Evolutionary conservation across 2,888 invertebrate species (phyloP).

Genomic region (Xanthorhoe spadicearia): DNA sequence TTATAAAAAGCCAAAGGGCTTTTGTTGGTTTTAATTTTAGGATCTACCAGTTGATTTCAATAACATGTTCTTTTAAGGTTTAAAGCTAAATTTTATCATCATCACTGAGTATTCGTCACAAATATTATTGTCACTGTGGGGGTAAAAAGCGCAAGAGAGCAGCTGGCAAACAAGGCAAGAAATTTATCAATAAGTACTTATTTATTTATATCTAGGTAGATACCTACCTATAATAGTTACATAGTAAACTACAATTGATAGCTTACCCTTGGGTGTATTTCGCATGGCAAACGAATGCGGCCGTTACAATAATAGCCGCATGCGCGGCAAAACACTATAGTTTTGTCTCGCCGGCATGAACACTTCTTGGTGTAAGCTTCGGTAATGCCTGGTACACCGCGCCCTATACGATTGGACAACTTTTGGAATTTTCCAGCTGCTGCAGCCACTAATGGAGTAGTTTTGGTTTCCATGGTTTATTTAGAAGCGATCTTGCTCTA

Average conservation of each 20-base stretch:
- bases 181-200: too few species aligned
- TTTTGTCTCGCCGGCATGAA: slow-evolving; percentile 71
- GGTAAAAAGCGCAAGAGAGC: too few species aligned
- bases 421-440: slow-evolving; percentile 66
- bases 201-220: too few species aligned
- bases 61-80: too few species aligned
- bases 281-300: slow-evolving; percentile 73
- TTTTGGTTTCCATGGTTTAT: slow-evolving; percentile 52
- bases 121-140: too few species aligned
- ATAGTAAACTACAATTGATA: neutral
- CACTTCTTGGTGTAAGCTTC: slow-evolving; percentile 64
- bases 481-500: neutral
- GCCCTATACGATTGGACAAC: slow-evolving; percentile 61
- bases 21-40: too few species aligned
- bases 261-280: slow-evolving; percentile 74
- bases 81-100: too few species aligned
- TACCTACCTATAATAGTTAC: too few species aligned
- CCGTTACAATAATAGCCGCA: slow-evolving; percentile 78
- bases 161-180: too few species aligned
- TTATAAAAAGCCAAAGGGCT: too few species aligned
- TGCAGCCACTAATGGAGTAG: slow-evolving; percentile 72
- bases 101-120: too few species aligned
- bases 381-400: slow-evolving; percentile 70
- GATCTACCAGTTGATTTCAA: too few species aligned
- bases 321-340: slow-evolving; percentile 75